A percentile compares a stretch with the other conserved stretches of the same genome.
These are phyloP conservation scores for Eulemur rubriventer DNA, from an alignment of 2,797 vertebrate species.

Conservation along the genomic window DNA sequence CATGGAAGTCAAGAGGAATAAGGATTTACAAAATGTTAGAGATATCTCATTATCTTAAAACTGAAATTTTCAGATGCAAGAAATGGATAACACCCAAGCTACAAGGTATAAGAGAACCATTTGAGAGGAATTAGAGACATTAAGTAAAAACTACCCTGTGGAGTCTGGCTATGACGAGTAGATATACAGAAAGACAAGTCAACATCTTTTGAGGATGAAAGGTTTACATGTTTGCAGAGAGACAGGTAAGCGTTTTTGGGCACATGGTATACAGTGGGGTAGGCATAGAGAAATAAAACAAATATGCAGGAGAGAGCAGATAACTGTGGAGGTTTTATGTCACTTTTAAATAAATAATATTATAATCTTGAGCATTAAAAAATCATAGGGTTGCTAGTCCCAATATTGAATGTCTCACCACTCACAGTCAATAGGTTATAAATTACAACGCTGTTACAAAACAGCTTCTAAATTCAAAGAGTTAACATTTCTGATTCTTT, in stretches of 20 bases:
- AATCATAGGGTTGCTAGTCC: not conserved
- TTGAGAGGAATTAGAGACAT: not conserved
- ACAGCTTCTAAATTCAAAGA: not conserved
- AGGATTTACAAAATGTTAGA: not conserved
- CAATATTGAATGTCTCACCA: not conserved
- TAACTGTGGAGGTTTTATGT: not conserved
- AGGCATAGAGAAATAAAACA: not conserved
- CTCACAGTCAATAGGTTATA: not conserved
- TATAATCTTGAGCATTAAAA: not conserved
- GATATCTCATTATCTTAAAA: not conserved
- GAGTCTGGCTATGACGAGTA: not conserved
- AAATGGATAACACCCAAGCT: not conserved
- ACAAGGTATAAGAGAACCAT: not conserved
- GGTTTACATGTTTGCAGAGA: not conserved
- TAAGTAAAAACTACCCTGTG: too few species aligned
- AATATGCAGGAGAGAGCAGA: not conserved
- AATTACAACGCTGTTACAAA: not conserved
- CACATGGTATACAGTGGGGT: accelerated
- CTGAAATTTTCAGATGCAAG: not conserved
- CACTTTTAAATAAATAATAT: not conserved
- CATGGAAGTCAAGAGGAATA: not conserved
- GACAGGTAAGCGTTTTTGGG: not conserved
- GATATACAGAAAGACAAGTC: not conserved
- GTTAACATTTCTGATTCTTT: not conserved
- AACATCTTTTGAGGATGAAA: not conserved